Evolutionary conservation across 2,797 vertebrate species (phyloP).

Genomic region (Poeciliopsis gracilis): DNA sequence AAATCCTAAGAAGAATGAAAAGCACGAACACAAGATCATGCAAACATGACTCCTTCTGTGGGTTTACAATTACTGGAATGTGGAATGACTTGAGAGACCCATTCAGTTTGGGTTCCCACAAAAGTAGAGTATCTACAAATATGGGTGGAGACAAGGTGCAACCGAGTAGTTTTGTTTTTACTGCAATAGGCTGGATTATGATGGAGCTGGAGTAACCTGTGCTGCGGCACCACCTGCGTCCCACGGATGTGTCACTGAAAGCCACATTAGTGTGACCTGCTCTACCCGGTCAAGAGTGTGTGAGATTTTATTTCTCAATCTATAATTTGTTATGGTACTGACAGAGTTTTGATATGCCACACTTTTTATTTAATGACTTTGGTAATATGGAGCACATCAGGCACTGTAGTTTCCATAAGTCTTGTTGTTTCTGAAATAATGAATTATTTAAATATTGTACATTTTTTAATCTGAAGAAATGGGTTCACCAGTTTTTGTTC

Average conservation of each 20-base stretch:
- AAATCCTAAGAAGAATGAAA: neutral
- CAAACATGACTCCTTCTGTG: neutral
- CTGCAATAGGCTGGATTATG: constrained; percentile 23
- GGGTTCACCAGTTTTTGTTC: neutral
- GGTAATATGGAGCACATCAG: neutral
- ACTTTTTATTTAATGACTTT: neutral
- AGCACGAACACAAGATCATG: neutral
- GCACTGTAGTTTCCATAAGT: neutral
- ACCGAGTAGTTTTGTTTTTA: constrained; percentile 13
- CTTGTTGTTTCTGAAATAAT: neutral
- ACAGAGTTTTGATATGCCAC: neutral
- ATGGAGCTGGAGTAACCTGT: constrained; percentile 9
- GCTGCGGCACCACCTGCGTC: constrained; percentile 10
- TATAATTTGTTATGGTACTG: neutral
- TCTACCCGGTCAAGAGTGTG: constrained; percentile 11
- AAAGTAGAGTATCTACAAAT: constrained; percentile 5
- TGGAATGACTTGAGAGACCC: constrained; percentile 4
- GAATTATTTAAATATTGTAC: neutral
- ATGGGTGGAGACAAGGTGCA: neutral
- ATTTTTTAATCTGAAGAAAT: neutral
- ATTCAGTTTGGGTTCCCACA: neutral
- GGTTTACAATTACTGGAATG: constrained; percentile 27
- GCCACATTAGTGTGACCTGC: constrained; percentile 16
- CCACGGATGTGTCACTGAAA: constrained; percentile 11
- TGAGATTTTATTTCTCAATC: neutral